Percentiles rank a stretch among this genome's conserved stretches.
Conservation (phyloP, 1,140 invertebrate species). For the Pseudomyrmex pallidus region DNA sequence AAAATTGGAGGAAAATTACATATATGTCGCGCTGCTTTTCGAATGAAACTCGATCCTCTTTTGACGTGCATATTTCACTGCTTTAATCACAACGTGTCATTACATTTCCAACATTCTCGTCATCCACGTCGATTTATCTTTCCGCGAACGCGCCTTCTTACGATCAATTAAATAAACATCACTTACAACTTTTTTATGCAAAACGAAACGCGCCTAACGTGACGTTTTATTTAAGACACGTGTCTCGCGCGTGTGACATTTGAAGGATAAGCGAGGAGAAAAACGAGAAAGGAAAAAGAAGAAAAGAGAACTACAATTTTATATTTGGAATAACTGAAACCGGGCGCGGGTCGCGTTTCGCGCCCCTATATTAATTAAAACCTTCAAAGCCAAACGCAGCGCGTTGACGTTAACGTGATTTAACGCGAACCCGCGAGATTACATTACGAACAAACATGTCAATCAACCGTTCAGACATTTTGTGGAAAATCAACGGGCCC, state of each 20-base stretch:
- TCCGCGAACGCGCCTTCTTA: background rate
- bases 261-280: background rate
- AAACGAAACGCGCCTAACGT: no score
- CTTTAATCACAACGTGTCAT: constrained; percentile 28
- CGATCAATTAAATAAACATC: no score
- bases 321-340: constrained; percentile 34
- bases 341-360: constrained; percentile 28
- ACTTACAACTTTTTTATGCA: no score
- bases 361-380: constrained; percentile 54
- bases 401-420: constrained; percentile 60
- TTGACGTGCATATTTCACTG: constrained; percentile 20
- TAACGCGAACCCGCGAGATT: constrained; percentile 60
- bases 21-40: background rate
- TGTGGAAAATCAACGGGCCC: constrained; percentile 55
- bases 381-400: constrained; percentile 55
- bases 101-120: constrained; percentile 21
- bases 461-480: constrained; percentile 57
- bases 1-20: constrained; percentile 17
- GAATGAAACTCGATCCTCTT: background rate
- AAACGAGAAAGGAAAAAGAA: background rate
- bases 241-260: background rate
- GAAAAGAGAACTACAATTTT: constrained; percentile 35
- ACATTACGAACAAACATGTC: constrained; percentile 62
- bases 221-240: background rate
- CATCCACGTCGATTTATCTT: background rate